A percentile compares a stretch with the other conserved stretches of the same genome.
These are phyloP conservation scores for Simalia tracyae DNA, from an alignment of 2,797 vertebrate species.

Conservation along the genomic window DNA sequence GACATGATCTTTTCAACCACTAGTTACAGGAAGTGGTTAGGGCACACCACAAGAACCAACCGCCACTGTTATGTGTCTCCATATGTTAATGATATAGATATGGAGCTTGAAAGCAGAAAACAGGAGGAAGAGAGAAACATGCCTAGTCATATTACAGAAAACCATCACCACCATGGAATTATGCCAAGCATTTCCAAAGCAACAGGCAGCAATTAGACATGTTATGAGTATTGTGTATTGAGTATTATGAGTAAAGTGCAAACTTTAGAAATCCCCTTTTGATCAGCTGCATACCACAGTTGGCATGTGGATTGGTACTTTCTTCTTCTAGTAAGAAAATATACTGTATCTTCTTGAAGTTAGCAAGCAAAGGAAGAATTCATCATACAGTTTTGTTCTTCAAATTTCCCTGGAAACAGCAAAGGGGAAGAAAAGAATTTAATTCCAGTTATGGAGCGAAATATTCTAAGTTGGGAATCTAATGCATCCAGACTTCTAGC, in stretches of 20 bases:
- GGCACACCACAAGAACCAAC: neutral
- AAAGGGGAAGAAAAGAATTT: neutral
- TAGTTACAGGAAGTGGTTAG: neutral
- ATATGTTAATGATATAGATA: neutral
- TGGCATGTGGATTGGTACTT: neutral
- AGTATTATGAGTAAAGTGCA: neutral
- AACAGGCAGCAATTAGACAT: neutral
- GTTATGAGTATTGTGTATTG: neutral
- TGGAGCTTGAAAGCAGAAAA: neutral
- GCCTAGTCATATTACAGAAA: neutral
- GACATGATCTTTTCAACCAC: neutral
- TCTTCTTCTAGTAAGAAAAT: neutral
- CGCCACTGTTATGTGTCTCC: neutral
- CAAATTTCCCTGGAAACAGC: neutral
- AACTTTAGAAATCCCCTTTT: neutral
- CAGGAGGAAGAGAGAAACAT: neutral
- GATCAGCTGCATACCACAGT: neutral
- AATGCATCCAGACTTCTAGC: neutral
- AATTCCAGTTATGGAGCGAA: neutral
- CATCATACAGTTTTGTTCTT: neutral
- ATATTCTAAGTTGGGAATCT: neutral
- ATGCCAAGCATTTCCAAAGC: neutral
- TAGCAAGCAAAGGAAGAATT: neutral
- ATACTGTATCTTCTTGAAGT: neutral
- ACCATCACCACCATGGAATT: neutral